A percentile compares a stretch with the other conserved stretches of the same genome.
Conservation (phyloP, 2,888 invertebrate genomes). For the Aromia moschata region DNA sequence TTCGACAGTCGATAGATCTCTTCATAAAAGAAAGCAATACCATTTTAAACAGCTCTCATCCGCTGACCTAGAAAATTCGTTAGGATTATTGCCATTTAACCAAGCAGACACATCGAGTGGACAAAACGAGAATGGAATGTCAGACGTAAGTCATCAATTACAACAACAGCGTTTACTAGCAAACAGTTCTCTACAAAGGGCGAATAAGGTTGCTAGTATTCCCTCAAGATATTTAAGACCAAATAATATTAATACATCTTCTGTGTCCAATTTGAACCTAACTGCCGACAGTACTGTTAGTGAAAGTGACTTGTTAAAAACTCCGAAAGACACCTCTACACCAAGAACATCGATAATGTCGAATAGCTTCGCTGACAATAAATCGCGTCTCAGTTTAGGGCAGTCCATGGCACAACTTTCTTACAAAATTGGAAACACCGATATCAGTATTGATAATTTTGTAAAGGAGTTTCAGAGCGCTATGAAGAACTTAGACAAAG, state of each 20-base stretch:
- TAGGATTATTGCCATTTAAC: slow-evolving; percentile 36
- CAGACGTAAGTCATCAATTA: slow-evolving; percentile 31
- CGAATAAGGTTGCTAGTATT: slow-evolving; percentile 44
- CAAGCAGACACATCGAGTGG: slow-evolving; percentile 28
- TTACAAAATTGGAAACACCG: slow-evolving; percentile 44
- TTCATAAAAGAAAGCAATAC: too few species aligned
- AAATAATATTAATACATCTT: slow-evolving; percentile 32
- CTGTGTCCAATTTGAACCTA: slow-evolving; percentile 25
- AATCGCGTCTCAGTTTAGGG: slow-evolving; percentile 25
- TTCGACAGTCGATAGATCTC: slow-evolving; percentile 59
- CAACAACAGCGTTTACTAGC: slow-evolving; percentile 48
- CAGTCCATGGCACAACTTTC: slow-evolving; percentile 47
- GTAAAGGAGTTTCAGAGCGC: slow-evolving; percentile 46
- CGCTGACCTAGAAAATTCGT: slow-evolving; percentile 34
- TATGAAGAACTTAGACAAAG: slow-evolving; percentile 27
- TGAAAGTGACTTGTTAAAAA: slow-evolving; percentile 53
- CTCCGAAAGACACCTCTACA: slow-evolving; percentile 50
- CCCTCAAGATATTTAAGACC: slow-evolving; percentile 52
- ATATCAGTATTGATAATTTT: slow-evolving; percentile 48
- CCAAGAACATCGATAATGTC: slow-evolving; percentile 46
- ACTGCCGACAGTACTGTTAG: slow-evolving; percentile 52
- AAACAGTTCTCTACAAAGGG: slow-evolving; percentile 45
- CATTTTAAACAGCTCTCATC: too few species aligned
- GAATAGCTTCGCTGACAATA: not conserved
- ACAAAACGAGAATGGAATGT: slow-evolving; percentile 6